These are phyloP conservation scores for Ctenochaetus hawaiiensis DNA, from an alignment of 2,797 vertebrate genomes.

Conservation along the genomic window DNA sequence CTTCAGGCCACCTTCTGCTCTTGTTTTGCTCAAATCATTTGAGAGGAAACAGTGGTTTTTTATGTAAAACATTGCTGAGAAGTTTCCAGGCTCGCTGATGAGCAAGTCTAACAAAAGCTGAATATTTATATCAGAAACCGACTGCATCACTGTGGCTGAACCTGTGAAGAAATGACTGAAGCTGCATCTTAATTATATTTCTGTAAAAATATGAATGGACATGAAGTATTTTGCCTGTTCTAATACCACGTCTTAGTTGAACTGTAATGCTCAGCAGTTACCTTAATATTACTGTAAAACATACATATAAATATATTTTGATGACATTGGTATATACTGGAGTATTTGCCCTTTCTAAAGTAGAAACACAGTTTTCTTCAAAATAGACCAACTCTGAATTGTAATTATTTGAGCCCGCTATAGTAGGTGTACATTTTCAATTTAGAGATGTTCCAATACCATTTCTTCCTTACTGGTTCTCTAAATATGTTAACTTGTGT, in stretches of 20 bases:
- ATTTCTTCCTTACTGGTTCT: no score
- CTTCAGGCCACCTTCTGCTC: neutral
- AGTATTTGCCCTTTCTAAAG: neutral
- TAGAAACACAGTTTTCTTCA: neutral
- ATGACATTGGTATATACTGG: neutral
- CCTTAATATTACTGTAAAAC: neutral
- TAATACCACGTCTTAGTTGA: neutral
- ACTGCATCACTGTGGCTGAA: neutral
- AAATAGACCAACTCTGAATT: no score
- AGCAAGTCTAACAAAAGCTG: slow-evolving; percentile 1
- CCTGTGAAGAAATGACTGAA: neutral
- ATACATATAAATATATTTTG: neutral
- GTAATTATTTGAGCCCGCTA: no score
- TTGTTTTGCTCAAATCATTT: neutral
- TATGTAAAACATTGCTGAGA: neutral
- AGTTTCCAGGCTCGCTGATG: neutral
- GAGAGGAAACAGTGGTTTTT: neutral
- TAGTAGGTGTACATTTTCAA: no score
- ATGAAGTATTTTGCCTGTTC: neutral
- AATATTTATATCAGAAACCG: neutral
- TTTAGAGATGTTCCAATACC: no score
- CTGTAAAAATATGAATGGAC: neutral
- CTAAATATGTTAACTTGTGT: no score
- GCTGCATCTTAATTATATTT: neutral
- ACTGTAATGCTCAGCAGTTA: neutral